Evolutionary conservation across 2,888 invertebrate species (phyloP).

Genomic region (Girardia tigrina): DNA sequence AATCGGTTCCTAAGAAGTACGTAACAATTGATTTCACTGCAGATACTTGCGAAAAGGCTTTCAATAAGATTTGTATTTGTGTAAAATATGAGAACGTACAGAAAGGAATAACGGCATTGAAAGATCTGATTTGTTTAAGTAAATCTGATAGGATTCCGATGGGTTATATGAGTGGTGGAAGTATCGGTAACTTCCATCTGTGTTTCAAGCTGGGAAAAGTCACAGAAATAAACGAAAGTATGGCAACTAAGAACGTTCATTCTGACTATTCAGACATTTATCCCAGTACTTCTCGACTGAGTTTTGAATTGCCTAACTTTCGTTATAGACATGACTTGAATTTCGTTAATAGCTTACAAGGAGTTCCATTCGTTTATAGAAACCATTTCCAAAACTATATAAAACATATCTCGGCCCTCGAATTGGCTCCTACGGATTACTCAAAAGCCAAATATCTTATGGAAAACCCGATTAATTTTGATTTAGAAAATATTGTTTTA

Average conservation of each 20-base stretch:
- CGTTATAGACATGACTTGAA: not conserved
- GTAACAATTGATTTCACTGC: not conserved
- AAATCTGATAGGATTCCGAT: not conserved
- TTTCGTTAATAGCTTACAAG: not conserved
- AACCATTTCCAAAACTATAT: not conserved
- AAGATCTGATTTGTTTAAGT: not conserved
- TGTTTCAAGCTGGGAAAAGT: not conserved
- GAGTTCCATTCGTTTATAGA: not conserved
- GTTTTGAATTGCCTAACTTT: not conserved
- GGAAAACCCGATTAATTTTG: not conserved
- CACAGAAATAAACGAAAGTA: not conserved
- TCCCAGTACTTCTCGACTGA: not conserved
- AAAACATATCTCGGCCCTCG: not conserved
- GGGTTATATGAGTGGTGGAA: not conserved
- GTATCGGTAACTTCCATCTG: not conserved
- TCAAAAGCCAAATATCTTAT: not conserved
- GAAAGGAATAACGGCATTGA: not conserved
- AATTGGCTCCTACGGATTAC: not conserved
- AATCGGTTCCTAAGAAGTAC: not conserved
- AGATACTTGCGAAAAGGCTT: not conserved
- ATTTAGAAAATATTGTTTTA: constrained; percentile 10
- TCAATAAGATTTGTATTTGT: not conserved
- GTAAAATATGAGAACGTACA: not conserved
- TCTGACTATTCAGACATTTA: not conserved
- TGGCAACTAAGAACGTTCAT: not conserved